A percentile compares a stretch with the other conserved stretches of the same genome.
Conservation (phyloP, 2,113 vertebrate species). For the Stigmatopora argus region DNA sequence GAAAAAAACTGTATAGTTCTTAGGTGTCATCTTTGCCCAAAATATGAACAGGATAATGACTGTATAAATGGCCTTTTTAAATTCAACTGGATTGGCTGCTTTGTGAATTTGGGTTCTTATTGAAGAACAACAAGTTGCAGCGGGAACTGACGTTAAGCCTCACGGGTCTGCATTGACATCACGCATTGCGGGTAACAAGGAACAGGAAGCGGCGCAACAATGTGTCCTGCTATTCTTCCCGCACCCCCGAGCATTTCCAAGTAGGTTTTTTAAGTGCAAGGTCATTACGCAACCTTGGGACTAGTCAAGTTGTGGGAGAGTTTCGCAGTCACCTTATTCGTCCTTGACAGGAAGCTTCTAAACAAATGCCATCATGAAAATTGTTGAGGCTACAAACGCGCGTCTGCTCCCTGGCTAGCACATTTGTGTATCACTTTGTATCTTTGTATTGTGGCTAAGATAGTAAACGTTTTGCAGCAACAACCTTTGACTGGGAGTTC, state of each 20-base stretch:
- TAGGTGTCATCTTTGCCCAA: not conserved
- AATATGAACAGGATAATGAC: not conserved
- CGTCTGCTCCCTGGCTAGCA: not conserved
- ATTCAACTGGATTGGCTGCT: not conserved
- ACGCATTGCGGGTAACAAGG: not conserved
- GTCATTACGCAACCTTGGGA: not conserved
- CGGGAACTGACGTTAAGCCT: too few species aligned
- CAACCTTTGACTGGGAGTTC: not conserved
- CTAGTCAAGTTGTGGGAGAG: not conserved
- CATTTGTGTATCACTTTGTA: not conserved
- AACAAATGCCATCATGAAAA: not conserved
- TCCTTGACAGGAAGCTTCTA: not conserved
- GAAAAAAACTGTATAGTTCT: not conserved
- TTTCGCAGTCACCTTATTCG: not conserved
- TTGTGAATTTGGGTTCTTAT: not conserved
- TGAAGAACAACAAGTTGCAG: not conserved
- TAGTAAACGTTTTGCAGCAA: not conserved
- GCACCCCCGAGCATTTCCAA: constrained; percentile 11
- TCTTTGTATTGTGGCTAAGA: not conserved
- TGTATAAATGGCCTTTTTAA: not conserved
- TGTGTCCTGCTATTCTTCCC: constrained; percentile 61
- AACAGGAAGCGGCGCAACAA: constrained; percentile 26
- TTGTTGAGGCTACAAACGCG: not conserved
- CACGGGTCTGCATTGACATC: not conserved
- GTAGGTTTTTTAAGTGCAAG: constrained; percentile 29